A percentile compares a stretch with the other conserved stretches of the same genome.
Conservation (phyloP, 2,113 vertebrate species). For the Hypomesus transpacificus region DNA sequence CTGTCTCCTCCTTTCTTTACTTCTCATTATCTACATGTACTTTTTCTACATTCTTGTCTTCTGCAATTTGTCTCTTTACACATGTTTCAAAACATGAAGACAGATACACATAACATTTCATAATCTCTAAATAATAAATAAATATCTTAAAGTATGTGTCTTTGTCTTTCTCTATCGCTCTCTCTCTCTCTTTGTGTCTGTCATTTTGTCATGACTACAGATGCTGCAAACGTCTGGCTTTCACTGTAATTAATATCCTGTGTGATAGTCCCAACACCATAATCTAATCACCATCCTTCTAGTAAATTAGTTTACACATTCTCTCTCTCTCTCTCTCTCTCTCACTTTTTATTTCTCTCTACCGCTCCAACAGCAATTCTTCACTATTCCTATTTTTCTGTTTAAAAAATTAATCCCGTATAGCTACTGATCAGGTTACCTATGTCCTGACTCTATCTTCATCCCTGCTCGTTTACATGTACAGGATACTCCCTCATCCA, state of each 20-base stretch:
- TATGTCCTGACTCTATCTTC: conserved; percentile 9
- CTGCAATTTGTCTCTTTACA: neutral
- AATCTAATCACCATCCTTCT: conserved; percentile 69
- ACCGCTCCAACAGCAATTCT: conserved; percentile 3
- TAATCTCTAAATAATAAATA: neutral
- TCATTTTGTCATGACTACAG: neutral
- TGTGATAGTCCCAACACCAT: conserved; percentile 48
- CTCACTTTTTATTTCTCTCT: conserved; percentile 26
- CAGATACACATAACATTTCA: neutral
- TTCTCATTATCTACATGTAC: neutral
- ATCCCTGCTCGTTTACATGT: neutral
- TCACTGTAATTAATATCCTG: conserved; percentile 57
- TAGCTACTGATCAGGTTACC: conserved; percentile 20
- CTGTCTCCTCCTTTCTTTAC: neutral
- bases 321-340: conserved; percentile 30
- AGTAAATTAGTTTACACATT: conserved; percentile 45
- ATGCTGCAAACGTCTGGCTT: conserved; percentile 38
- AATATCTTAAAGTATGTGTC: neutral
- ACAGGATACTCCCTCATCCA: neutral
- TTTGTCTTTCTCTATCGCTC: neutral
- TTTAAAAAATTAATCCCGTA: conserved; percentile 22
- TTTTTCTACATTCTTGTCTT: neutral
- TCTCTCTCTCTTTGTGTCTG: conserved; percentile 3
- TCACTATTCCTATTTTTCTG: conserved; percentile 32
- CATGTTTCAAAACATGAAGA: neutral